These are phyloP conservation scores for Maconellicoccus hirsutus DNA, from an alignment of 1,140 invertebrate genomes.

Conservation along the genomic window DNA sequence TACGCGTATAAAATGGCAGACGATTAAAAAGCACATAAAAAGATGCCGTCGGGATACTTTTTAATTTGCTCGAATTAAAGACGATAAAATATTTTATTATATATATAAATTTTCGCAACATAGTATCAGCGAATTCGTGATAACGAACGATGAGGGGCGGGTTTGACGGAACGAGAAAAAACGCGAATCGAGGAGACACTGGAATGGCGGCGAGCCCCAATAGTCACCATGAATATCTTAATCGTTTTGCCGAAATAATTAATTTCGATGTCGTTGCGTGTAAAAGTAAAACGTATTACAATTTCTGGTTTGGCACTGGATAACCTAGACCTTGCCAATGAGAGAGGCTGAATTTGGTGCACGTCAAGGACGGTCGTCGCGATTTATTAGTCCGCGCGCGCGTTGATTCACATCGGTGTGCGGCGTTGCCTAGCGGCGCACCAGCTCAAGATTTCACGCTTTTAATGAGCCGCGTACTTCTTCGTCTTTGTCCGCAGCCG, in stretches of 20 bases:
- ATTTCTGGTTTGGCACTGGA: constrained; percentile 7
- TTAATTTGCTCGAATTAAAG: no score
- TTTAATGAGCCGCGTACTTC: background rate
- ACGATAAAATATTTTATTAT: no score
- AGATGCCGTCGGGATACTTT: no score
- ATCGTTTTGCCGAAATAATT: background rate
- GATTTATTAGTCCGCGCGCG: background rate
- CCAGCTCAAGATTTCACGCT: background rate
- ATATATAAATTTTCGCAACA: no score
- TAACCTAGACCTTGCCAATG: constrained; percentile 7
- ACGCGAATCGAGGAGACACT: no score
- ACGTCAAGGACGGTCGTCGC: constrained; percentile 6
- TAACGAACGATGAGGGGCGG: no score
- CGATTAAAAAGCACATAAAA: no score
- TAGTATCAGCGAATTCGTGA: no score
- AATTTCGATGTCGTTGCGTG: background rate
- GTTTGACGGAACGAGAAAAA: no score
- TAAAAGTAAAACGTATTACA: constrained; percentile 9
- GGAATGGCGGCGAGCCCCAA: no score
- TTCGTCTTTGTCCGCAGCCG: background rate
- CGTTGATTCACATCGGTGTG: background rate
- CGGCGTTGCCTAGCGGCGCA: background rate
- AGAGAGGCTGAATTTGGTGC: background rate
- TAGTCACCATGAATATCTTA: background rate
- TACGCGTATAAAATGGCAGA: no score